A percentile compares a stretch with the other conserved stretches of the same genome.
Evolutionary conservation across 2,113 vertebrate genomes (phyloP).

Genomic region (Shinisaurus crocodilurus): DNA sequence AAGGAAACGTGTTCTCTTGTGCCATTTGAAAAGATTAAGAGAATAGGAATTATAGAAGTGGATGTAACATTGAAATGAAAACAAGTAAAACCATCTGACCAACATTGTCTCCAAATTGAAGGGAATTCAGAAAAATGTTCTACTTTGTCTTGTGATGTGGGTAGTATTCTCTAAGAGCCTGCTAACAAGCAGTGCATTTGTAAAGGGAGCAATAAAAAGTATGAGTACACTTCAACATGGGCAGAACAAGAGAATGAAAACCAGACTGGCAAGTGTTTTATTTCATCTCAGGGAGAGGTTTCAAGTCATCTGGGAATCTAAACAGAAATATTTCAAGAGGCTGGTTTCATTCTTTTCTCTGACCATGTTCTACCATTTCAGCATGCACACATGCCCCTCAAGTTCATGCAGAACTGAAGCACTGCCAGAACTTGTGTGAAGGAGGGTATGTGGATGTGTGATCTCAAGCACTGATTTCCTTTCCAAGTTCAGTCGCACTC

Average conservation of each 20-base stretch:
- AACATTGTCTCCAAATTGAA: neutral
- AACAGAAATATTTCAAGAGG: constrained; percentile 45
- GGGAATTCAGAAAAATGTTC: neutral
- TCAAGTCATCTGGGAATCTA: constrained; percentile 58
- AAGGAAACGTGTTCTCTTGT: constrained; percentile 2
- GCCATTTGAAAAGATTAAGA: constrained; percentile 36
- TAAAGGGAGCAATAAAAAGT: constrained; percentile 70
- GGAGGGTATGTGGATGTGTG: neutral
- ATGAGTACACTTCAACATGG: neutral
- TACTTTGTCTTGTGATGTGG: neutral
- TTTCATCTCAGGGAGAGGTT: constrained; percentile 80
- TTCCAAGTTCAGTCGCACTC: neutral
- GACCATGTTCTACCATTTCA: neutral
- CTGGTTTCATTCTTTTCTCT: constrained; percentile 29
- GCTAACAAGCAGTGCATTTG: neutral
- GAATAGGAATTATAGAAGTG: fast-evolving
- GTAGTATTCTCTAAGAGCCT: neutral
- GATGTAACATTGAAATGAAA: neutral
- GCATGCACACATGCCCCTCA: neutral
- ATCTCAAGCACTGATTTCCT: neutral
- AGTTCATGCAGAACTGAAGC: neutral
- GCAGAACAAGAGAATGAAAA: constrained; percentile 12
- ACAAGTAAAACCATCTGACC: neutral
- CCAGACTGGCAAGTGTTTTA: constrained; percentile 66
- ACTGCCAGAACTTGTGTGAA: neutral